Conservation (phyloP, 2,113 vertebrate genomes). For the Catharus bicknelli region DNA sequence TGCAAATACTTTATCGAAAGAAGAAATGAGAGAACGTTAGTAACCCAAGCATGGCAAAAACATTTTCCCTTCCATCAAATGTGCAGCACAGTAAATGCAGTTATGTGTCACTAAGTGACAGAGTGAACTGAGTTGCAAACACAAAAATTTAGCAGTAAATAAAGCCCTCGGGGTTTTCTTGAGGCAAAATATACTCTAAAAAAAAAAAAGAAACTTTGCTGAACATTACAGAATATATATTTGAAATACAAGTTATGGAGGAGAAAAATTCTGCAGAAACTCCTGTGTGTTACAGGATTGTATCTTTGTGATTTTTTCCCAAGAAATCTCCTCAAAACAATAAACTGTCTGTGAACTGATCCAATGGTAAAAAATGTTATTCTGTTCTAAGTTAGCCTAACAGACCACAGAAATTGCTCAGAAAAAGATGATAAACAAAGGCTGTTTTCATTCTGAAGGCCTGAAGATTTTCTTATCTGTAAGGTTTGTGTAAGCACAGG, state of each 20-base stretch:
- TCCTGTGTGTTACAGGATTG: neutral
- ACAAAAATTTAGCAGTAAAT: neutral
- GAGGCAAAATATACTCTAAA: neutral
- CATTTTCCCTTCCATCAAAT: neutral
- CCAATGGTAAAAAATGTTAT: neutral
- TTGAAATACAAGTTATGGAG: neutral
- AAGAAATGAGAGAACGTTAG: neutral
- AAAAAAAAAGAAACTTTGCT: neutral
- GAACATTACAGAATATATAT: neutral
- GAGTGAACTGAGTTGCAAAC: neutral
- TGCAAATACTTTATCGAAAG: neutral
- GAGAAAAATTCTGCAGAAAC: neutral
- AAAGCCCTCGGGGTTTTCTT: neutral
- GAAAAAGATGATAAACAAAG: constrained; percentile 33
- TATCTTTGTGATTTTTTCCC: neutral
- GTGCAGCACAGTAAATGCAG: neutral
- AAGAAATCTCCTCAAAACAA: neutral
- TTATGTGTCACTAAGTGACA: neutral
- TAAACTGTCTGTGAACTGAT: neutral
- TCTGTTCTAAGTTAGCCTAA: neutral
- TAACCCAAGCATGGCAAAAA: neutral
- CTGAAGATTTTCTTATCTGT: constrained; percentile 1
- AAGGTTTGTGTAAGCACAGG: neutral
- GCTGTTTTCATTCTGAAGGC: constrained; percentile 22
- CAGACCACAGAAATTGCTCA: neutral